Conservation (phyloP, 2,113 vertebrate genomes). For the Epinephelus lanceolatus region DNA sequence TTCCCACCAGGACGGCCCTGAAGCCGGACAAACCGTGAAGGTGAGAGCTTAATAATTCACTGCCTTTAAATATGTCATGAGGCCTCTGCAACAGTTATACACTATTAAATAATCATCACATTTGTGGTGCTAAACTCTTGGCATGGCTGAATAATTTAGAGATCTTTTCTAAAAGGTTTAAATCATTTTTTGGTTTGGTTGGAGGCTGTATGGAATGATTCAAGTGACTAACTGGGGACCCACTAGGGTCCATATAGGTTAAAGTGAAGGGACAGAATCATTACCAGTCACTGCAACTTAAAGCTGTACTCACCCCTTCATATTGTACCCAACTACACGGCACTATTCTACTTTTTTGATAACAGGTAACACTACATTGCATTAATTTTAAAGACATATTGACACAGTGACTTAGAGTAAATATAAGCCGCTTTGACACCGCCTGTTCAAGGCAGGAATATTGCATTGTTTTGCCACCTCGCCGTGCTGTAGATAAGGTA, state of each 20-base stretch:
- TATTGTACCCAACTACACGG: neutral
- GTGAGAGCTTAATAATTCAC: constrained; percentile 88
- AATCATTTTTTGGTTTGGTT: constrained; percentile 29
- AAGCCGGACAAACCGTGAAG: constrained; percentile 96
- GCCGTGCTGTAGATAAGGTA: too few relatives aligned
- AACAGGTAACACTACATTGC: neutral
- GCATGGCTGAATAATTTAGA: constrained; percentile 76
- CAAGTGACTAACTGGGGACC: constrained; percentile 7
- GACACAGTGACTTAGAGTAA: neutral
- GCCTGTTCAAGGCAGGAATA: too few relatives aligned
- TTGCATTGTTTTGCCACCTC: too few relatives aligned
- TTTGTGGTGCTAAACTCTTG: constrained; percentile 75
- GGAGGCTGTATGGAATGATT: constrained; percentile 23
- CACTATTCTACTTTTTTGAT: neutral
- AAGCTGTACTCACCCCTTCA: neutral
- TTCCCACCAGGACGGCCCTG: constrained; percentile 89
- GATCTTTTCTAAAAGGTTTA: constrained; percentile 61
- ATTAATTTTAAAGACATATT: neutral
- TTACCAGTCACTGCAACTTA: neutral
- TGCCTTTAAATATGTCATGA: constrained; percentile 82
- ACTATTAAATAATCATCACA: constrained; percentile 84
- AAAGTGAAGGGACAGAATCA: constrained; percentile 16
- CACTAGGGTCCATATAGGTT: constrained; percentile 7
- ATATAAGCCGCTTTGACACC: neutral
- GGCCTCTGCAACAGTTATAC: constrained; percentile 78